Base-by-base conservation (phyloP, 2,113 vertebrate genomes). In the Carassius auratus region DNA sequence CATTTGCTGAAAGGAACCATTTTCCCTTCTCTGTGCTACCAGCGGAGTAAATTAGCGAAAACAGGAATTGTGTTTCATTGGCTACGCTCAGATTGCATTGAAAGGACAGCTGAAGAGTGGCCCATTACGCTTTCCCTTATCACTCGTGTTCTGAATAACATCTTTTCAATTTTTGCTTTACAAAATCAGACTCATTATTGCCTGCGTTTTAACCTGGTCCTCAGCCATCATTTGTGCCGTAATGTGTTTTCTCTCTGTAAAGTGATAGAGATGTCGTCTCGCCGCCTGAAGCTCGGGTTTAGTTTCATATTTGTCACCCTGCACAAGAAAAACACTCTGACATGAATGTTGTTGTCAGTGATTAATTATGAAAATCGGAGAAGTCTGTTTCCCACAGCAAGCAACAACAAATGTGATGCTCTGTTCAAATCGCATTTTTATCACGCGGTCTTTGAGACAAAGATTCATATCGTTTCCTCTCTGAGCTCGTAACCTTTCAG, bases 111-210 rank as follows among this genome's bases (percentile, higher is more conserved):
- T 36, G 0, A n/a, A 84, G 85, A 88, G 89, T 81, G 82, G 85
- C 88, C 76, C 83, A 78, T 89, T 83, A 84, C 74, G 87, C 85
- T 33, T 84, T 42, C 71, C 84, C 79, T 87, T 86, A 86, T 74
- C 52, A 75, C 74, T 36, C 45, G 68, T 17, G 36, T 55, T 85
- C 86, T 86, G 75, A 48, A 86, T 89, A 88, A 66, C 86, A 81
- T 90, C 76, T 85, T 87, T 76, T 85, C 83, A 73, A 78, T 85
- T 83, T 87, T 59, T 82, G 57, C 76, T 13, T 85, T 76, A 62
- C 80, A 87, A 84, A 88, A 89, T 90, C 76, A n/a, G 74, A 17
- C 7, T 83, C 15, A 50, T 86, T 88, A 87, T 86, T 86, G 33
- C 30, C 57, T 71, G 57, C 26, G 5, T 64, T 76, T 55, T 74